Evolutionary conservation across 1,140 invertebrate genomes (phyloP).

Genomic region (Listronotus oregonensis): DNA sequence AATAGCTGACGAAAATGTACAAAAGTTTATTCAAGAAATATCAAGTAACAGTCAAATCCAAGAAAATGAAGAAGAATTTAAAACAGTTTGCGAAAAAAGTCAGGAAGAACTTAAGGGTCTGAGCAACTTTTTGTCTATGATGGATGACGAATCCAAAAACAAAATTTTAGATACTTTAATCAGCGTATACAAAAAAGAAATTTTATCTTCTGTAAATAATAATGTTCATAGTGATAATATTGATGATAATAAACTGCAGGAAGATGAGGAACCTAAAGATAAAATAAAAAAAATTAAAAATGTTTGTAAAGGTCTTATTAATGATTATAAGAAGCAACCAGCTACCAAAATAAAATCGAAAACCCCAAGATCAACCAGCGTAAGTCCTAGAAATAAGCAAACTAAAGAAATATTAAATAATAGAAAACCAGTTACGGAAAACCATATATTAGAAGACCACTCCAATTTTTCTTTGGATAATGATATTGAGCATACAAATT

Average conservation of each 20-base stretch:
- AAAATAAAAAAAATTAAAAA: conserved; percentile 5
- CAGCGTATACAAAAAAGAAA: conserved; percentile 10
- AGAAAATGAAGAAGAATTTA: not conserved
- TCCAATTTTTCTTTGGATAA: no score
- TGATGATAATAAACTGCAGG: not conserved
- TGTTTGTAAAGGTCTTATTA: conserved; percentile 4
- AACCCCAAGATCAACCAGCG: no score
- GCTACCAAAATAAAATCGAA: no score
- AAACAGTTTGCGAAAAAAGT: conserved; percentile 1
- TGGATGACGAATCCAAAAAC: conserved; percentile 4
- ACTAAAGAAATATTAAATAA: no score
- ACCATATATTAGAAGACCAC: no score
- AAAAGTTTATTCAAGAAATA: conserved; percentile 1
- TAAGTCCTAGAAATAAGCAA: no score
- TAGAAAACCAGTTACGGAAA: no score
- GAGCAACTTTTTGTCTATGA: conserved; percentile 1
- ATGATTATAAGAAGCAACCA: not conserved
- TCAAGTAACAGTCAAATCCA: not conserved
- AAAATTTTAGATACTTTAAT: conserved; percentile 18
- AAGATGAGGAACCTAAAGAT: not conserved
- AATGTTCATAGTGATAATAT: not conserved
- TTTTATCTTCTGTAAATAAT: conserved; percentile 2
- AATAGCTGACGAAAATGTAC: conserved; percentile 10
- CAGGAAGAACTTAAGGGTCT: conserved; percentile 12
- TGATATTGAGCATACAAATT: no score